phyloP scores from a whole-genome alignment of 2,797 vertebrate species.

The Syndactyla subalaris region DNA sequence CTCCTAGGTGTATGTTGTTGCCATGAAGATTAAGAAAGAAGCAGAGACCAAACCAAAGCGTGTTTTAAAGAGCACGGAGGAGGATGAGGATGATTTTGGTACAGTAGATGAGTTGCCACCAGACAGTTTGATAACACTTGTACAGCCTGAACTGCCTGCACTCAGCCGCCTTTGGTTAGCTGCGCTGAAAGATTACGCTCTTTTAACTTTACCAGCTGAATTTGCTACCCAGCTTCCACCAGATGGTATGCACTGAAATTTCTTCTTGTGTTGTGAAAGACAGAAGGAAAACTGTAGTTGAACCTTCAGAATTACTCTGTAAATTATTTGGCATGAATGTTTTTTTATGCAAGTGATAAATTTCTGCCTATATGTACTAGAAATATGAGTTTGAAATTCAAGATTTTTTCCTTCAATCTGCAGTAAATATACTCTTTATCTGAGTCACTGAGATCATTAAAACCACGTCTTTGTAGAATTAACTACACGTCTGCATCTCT shows the following conservation, averaged over 20 bases:
- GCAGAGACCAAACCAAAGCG: conserved; percentile 87
- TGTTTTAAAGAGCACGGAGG: conserved; percentile 77
- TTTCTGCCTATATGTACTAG: neutral
- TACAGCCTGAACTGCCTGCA: conserved; percentile 92
- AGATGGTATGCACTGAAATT: conserved; percentile 83
- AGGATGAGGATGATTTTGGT: conserved; percentile 86
- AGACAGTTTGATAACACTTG: conserved; percentile 94
- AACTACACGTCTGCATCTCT: neutral
- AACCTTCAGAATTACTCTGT: neutral
- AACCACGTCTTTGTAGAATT: neutral
- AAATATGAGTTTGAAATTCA: neutral
- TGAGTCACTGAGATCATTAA: neutral
- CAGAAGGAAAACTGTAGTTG: neutral
- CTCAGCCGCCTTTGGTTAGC: conserved; percentile 96
- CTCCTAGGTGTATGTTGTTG: conserved; percentile 92
- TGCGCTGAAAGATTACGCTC: conserved; percentile 93
- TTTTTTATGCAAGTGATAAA: neutral
- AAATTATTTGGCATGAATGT: neutral
- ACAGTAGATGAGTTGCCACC: conserved; percentile 88
- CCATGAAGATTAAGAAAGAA: conserved; percentile 98
- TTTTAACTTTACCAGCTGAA: conserved; percentile 94
- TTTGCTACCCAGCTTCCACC: conserved; percentile 97
- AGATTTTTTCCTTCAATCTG: neutral
- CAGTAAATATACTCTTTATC: neutral
- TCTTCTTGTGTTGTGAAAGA: neutral